Base-by-base conservation (phyloP, 2,113 vertebrate species). In the Pholis gunnellus region DNA sequence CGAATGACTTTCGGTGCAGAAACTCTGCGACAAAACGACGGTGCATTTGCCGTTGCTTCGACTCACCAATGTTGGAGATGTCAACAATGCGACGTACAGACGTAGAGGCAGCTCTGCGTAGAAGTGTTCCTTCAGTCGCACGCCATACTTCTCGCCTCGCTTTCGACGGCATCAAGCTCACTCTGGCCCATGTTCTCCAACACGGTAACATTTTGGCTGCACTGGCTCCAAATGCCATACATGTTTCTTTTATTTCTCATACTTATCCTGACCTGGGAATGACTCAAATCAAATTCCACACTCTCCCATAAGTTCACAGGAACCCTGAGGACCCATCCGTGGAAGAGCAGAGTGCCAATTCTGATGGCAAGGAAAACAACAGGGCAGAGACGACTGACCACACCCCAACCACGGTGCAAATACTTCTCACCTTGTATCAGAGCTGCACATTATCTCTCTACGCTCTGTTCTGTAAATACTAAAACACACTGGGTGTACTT, bases 381-480 rank as follows among this genome's bases (percentile, higher is more conserved):
- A 50, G 25, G 67, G 66, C 2, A 44, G 40, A 79, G 17, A 75
- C 48, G 27, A 44, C 61, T 60, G 60, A 57, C 74, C 71, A 29
- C 86, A 59, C 56, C 75, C 61, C 71, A 17, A 38, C 6, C 25
- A 63, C 60, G 67, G 63, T 57, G 66, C 38, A 85, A 78, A 83
- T 54, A 83, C 42, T 40, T 67, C 31, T 73, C 77, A 79, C 38
- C 78, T 73, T 54, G 54, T 46, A 68, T 42, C 57, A 73, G 5
- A 63, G 25, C 34, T 48, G 31, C 29, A 29, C 31, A 34, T 67
- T 38, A 70, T 73, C 52, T 63, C 61, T 29, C 15, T 7, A n/a
- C 11, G 1, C 36, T 54, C 52, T 61, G 18, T 17, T 40, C 6
- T 46, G 5, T 15, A 40, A 67, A 68, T 27, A 50, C 9, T 20